phyloP scores from a whole-genome alignment of 2,113 vertebrate genomes.

The Tamias sibiricus region DNA sequence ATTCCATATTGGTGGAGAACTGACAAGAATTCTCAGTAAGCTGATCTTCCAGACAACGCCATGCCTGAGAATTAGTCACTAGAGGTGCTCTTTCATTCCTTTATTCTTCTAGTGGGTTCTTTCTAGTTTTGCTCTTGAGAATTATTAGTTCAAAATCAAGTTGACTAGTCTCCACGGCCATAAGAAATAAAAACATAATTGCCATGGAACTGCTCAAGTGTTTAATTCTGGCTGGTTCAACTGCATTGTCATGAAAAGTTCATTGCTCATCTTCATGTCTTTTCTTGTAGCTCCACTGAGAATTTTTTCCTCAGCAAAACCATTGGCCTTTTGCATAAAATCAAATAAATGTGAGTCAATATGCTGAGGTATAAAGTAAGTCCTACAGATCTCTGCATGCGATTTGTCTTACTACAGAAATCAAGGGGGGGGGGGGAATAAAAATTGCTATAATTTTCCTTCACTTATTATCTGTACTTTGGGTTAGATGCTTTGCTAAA shows the following conservation, averaged over 20 bases:
- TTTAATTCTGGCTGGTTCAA: constrained; percentile 41
- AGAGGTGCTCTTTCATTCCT: background rate
- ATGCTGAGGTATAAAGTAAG: background rate
- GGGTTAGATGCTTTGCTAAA: background rate
- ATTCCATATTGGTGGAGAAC: background rate
- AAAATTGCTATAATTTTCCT: background rate
- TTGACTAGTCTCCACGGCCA: background rate
- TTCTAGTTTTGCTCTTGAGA: background rate
- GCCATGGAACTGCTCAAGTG: background rate
- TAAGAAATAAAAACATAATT: constrained; percentile 43
- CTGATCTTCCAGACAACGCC: background rate
- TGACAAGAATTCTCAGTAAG: background rate
- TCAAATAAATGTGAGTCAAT: constrained; percentile 6
- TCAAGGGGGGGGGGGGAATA: background rate
- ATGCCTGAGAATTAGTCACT: background rate
- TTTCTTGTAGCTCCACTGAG: background rate
- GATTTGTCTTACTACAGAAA: background rate
- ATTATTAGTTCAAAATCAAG: background rate
- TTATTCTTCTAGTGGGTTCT: background rate
- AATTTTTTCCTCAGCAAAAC: background rate
- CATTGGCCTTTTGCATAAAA: constrained; percentile 30
- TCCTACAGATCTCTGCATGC: background rate
- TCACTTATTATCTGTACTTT: background rate
- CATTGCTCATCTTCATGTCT: background rate
- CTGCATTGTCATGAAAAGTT: constrained; percentile 16